Base-by-base conservation (phyloP, 1,140 invertebrate genomes). In the Uloborus diversus region DNA sequence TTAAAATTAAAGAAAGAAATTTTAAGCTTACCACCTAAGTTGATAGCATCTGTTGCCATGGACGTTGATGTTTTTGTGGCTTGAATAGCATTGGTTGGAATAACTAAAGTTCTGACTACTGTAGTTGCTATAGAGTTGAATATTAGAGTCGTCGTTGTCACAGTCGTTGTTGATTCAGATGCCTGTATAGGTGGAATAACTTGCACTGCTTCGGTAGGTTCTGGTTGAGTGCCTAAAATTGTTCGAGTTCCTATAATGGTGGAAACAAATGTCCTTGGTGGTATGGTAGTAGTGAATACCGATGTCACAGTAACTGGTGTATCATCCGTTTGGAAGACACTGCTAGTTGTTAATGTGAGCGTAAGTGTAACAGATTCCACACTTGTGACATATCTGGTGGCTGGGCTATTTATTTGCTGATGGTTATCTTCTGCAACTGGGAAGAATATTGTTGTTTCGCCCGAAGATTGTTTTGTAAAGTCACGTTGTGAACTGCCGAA, bases 221-320 rank as follows among this genome's bases (percentile, higher is more conserved):
- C 79, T 23, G 79, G 70, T n/a, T 73, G 64, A 0, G 75, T 79
- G 28, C 81, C 81, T 27, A 82, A 57, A 23, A 82, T 78, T 7
- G 84, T 84, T 80, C 81, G 65, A 2, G 80, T 59, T 0, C 84
- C 84, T 49, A 83, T 81, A 61, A 84, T 83, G 17, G 84, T 84
- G 9, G 84, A 83, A 0, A 84, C 81, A 68, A 83, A 83, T 25
- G 84, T 84, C 56, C 81, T 59, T 37, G 83, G 83, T 17, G 82
- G 80, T 35, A 84, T 82, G 7, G 82, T 83, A n/a, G 84, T 83
- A n/a, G 82, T 84, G 32, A 83, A 82, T 20, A 79, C 79, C 35
- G 84, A 84, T 25, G 84, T 84, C 9, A 84, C 83, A n/a, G 84
- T 84, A 13, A 84, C 64, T 20, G 83, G 83, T n/a, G 59, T 65